Conservation (phyloP, 2,113 vertebrate genomes). For the Notiomystis cincta region DNA sequence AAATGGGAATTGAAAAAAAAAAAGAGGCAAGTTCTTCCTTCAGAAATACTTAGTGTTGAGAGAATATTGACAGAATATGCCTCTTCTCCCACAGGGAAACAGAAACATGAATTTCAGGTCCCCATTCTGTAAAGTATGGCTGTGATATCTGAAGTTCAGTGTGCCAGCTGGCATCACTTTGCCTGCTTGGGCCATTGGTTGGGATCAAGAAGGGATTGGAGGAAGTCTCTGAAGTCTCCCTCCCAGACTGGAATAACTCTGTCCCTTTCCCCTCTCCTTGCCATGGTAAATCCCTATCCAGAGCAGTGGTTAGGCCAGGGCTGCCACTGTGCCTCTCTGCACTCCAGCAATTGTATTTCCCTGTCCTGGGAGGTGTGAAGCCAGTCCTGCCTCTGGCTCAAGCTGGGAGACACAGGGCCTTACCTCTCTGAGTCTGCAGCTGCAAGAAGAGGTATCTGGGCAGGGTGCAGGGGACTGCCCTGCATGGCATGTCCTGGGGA, state of each 20-base stretch:
- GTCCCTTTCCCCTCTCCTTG: background rate
- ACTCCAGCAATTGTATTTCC: background rate
- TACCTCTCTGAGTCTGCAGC: conserved; percentile 75
- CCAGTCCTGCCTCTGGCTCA: background rate
- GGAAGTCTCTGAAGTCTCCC: background rate
- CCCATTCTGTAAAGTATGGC: background rate
- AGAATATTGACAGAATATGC: conserved; percentile 5
- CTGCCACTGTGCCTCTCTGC: background rate
- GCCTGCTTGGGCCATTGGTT: background rate
- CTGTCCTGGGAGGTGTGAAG: conserved; percentile 26
- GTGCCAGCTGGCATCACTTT: background rate
- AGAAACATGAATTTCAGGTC: background rate
- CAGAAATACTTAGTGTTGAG: conserved; percentile 40
- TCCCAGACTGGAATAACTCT: background rate
- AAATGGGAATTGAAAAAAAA: background rate
- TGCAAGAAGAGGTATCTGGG: conserved; percentile 70
- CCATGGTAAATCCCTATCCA: background rate
- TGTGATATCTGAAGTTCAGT: background rate
- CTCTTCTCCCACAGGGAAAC: conserved; percentile 11
- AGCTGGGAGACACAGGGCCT: background rate
- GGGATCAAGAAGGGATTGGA: background rate
- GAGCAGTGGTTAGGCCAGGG: background rate
- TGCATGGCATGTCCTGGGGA: conserved; percentile 71
- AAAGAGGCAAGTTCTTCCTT: background rate
- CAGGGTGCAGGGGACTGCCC: conserved; percentile 70